phyloP scores from a whole-genome alignment of 2,888 invertebrate species.

The Drosophila pegasa region DNA sequence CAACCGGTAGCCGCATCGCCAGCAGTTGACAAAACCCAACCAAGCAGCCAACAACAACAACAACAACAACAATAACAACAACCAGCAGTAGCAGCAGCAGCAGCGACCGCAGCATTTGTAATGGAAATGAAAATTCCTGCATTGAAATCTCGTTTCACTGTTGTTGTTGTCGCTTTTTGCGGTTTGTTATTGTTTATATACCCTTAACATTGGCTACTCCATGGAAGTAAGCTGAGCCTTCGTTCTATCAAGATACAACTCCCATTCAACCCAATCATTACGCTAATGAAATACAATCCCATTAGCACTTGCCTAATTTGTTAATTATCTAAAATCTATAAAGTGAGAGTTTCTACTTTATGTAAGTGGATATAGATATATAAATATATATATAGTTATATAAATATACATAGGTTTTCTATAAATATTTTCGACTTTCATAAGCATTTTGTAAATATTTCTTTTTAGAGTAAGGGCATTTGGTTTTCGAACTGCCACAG shows the following conservation, averaged over 20 bases:
- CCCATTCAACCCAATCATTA: background rate
- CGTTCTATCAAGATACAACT: background rate
- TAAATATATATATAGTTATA: too few relatives aligned
- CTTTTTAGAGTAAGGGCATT: conserved; percentile 11
- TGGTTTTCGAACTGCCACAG: background rate
- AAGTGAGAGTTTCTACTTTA: too few relatives aligned
- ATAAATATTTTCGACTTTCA: too few relatives aligned
- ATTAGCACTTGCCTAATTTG: background rate
- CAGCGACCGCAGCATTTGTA: conserved; percentile 65
- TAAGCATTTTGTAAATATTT: background rate
- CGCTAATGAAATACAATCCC: background rate
- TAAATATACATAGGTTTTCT: too few relatives aligned
- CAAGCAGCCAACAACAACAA: conserved; percentile 46
- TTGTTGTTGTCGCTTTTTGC: conserved; percentile 48
- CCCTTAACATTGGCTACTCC: background rate
- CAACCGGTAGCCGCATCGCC: conserved; percentile 51
- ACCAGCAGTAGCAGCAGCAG: conserved; percentile 32
- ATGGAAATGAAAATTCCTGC: conserved; percentile 75
- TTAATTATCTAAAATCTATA: too few relatives aligned
- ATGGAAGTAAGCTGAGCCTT: background rate
- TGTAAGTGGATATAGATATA: too few relatives aligned
- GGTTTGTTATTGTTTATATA: conserved; percentile 49
- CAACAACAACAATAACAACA: conserved; percentile 33
- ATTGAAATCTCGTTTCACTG: conserved; percentile 72
- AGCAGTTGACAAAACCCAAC: conserved; percentile 70